Conservation (phyloP, 2,888 invertebrate genomes). For the Antheraea assamensis region DNA sequence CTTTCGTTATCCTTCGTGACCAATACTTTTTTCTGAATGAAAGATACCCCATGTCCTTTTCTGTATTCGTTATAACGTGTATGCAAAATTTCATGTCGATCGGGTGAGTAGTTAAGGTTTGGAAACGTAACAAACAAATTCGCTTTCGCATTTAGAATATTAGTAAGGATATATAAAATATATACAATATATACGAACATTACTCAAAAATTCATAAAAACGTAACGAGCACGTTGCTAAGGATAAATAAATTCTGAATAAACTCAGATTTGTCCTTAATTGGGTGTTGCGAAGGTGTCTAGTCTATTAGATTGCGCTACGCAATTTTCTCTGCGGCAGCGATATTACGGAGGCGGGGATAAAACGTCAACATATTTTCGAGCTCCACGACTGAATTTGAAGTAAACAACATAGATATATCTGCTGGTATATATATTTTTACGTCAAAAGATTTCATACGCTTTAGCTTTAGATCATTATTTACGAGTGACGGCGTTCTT, state of each 20-base stretch:
- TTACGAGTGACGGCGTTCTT: slow-evolving; percentile 12
- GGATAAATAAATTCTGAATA: slow-evolving; percentile 43
- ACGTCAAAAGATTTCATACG: slow-evolving; percentile 12
- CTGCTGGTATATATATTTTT: slow-evolving; percentile 20
- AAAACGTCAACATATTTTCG: slow-evolving; percentile 44
- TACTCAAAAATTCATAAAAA: slow-evolving; percentile 4
- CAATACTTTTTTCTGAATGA: no score
- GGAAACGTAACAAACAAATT: no score
- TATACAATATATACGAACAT: not conserved
- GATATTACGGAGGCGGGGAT: slow-evolving; percentile 41
- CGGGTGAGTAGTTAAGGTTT: no score
- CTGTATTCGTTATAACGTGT: no score
- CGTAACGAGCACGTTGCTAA: slow-evolving; percentile 24
- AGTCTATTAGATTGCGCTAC: slow-evolving; percentile 52
- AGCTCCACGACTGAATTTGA: slow-evolving; percentile 31
- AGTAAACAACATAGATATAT: slow-evolving; percentile 41
- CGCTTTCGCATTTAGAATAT: not conserved
- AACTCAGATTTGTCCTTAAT: slow-evolving; percentile 49
- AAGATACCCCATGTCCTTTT: no score
- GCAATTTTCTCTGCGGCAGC: slow-evolving; percentile 52
- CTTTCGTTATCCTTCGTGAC: no score
- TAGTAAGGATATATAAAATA: not conserved
- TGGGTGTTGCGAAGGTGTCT: slow-evolving; percentile 47
- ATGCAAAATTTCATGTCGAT: no score
- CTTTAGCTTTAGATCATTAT: not conserved